Evolutionary conservation across 2,113 vertebrate species (phyloP), one percentile per base, ranked within the genome.

Genomic region (Nettapus auritus): DNA sequence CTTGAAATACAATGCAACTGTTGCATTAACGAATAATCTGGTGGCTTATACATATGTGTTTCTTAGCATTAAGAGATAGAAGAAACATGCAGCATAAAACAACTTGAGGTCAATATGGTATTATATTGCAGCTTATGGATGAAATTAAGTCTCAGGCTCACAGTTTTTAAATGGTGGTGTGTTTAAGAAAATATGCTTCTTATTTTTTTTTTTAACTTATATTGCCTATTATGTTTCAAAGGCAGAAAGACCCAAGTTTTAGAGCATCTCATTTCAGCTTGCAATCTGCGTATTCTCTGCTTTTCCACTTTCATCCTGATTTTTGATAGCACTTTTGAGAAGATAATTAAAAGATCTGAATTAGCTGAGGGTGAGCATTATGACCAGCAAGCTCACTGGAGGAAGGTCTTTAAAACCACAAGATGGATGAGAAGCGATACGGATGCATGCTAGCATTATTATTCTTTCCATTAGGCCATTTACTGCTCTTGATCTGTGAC

Each of bases 391-490:
- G 73, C 56, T 82, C 3, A 2, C 69, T 66, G 78, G 66, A 93
- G 53, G 42, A 92, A 95, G 83, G 52, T 84, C 81, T 94, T 90
- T 92, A 92, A 95, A 87, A 57, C 48, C 10, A 3, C 81, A 76
- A 60, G 86, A 85, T 56, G 71, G 77, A 76, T 87, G 89, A 87
- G 81, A 79, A 89, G 69, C 1, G 0, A 13, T 69, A 29, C 1
- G 8, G 26, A 85, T 0, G 4, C 42, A 44, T 69, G 83, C 79
- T 57, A 91, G 25, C 42, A 31, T 89, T 92, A 76, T 92, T 92
- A 87, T 86, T 90, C 66, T 79, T 94, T 91, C 95, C 89, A 92
- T 91, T 89, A 94, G 62, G 74, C 91, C 73, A 57, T 87, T 95
- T 94, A 76, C 81, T 77, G 91, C 78, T 91, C 94, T 89, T 91